Percentiles rank a stretch among this genome's conserved stretches.
These are phyloP conservation scores for Endotricha flammealis DNA, from an alignment of 2,888 invertebrate genomes.

Conservation along the genomic window DNA sequence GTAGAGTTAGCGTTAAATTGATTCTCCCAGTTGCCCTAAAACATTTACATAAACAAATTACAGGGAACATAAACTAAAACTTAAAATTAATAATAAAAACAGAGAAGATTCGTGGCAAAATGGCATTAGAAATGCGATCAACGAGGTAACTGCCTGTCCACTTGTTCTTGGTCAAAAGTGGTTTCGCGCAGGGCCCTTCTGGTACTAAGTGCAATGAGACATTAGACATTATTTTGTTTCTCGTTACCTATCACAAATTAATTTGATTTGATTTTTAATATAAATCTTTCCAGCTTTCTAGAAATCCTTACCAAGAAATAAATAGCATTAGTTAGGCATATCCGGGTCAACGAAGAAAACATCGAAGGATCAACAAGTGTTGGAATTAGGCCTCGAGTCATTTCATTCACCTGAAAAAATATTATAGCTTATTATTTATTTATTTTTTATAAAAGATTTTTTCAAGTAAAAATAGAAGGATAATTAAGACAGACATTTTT, in stretches of 20 bases:
- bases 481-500: not conserved
- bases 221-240: no score
- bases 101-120: not conserved
- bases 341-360: constrained; percentile 16
- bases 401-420: constrained; percentile 19
- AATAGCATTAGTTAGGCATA: constrained; percentile 24
- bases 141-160: no score
- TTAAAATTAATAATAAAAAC: not conserved
- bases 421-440: not conserved
- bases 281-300: no score
- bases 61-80: not conserved
- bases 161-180: no score
- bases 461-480: not conserved
- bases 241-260: no score
- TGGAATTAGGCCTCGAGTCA: constrained; percentile 22
- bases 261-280: no score
- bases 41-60: not conserved
- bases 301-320: constrained; percentile 23
- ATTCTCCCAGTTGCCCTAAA: constrained; percentile 20
- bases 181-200: no score
- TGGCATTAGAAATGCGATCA: no score
- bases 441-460: not conserved
- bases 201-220: no score
- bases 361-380: constrained; percentile 16
- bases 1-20: constrained; percentile 18